Evolutionary conservation across 2,113 vertebrate genomes (phyloP), one percentile per base, ranked within the genome.

Genomic region (Anolis sagrei): DNA sequence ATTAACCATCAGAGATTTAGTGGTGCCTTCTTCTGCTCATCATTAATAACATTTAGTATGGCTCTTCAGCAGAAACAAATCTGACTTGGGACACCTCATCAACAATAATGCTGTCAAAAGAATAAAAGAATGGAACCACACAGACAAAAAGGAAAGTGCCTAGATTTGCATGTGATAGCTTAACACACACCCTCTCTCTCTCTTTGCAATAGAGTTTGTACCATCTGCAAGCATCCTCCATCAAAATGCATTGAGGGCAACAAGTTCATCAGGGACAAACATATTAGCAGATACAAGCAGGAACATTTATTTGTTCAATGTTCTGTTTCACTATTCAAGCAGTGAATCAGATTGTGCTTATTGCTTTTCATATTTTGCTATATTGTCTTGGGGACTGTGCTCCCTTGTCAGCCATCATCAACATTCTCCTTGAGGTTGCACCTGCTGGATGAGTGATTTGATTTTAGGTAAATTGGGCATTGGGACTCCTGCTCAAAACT

Each of bases 391-490:
- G 82, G 13, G 19, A 27, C 75, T 73, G 34, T 82, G 8, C 8
- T 89, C 29, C 34, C 76, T 73, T 87, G 80, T 87, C 70, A 88
- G 70, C 86, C 89, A 14, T 9, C 89, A 90, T 92, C 49, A 90
- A 90, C 90, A 91, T 86, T 64, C 44, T 82, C 78, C 72, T 86
- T 83, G 80, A 88, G 86, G 32, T 1, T 91, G 3, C 88, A 72
- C 39, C 79, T 90, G 89, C 87, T 87, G 83, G 78, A 86, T 87
- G 89, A 90, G 6, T 82, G 80, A 90, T 90, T 87, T 87, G 86
- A 90, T 92, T 93, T 92, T 90, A 93, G 84, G 54, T 75, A 91
- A 90, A 93, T 86, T 83, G 62, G 74, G 66, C 80, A 85, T 75
- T 91, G 83, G 72, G 86, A 87, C 91, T 90, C 90, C 76, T 86